Conservation (phyloP, 2,113 vertebrate species). For the Scolopax mira region DNA sequence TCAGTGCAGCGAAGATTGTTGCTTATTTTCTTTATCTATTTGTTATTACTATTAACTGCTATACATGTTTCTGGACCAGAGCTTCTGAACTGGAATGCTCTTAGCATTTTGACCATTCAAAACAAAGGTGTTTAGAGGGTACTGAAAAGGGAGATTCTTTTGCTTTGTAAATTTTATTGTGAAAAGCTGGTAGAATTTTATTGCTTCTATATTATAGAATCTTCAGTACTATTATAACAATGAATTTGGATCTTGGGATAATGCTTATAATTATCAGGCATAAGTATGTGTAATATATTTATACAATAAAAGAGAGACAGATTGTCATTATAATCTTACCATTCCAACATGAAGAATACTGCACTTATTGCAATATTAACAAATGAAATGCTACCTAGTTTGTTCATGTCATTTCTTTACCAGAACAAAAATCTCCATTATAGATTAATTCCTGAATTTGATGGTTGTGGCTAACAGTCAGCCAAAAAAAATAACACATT, state of each 20-base stretch:
- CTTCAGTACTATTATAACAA: not conserved
- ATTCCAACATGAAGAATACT: not conserved
- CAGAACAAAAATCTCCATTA: not conserved
- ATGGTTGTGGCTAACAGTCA: not conserved
- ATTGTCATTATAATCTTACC: not conserved
- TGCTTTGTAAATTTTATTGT: slow-evolving; percentile 61
- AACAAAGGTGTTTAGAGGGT: slow-evolving; percentile 59
- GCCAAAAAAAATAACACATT: not conserved
- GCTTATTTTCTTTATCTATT: slow-evolving; percentile 55
- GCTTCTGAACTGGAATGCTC: slow-evolving; percentile 55
- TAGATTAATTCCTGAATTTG: not conserved
- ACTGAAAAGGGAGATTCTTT: slow-evolving; percentile 16
- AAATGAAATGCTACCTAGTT: not conserved
- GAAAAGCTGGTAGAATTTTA: slow-evolving; percentile 31
- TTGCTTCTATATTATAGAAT: slow-evolving; percentile 29
- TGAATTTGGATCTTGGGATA: not conserved
- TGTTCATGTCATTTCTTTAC: not conserved
- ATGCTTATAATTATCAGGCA: not conserved
- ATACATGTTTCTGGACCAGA: slow-evolving; percentile 25
- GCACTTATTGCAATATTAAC: not conserved
- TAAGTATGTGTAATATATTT: not conserved
- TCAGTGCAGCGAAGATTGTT: slow-evolving; percentile 59
- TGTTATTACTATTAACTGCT: slow-evolving; percentile 55
- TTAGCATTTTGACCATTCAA: slow-evolving; percentile 20
- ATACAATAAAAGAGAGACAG: not conserved